phyloP scores from a whole-genome alignment of 1,140 invertebrate genomes.

The Drosophila takahashii region DNA sequence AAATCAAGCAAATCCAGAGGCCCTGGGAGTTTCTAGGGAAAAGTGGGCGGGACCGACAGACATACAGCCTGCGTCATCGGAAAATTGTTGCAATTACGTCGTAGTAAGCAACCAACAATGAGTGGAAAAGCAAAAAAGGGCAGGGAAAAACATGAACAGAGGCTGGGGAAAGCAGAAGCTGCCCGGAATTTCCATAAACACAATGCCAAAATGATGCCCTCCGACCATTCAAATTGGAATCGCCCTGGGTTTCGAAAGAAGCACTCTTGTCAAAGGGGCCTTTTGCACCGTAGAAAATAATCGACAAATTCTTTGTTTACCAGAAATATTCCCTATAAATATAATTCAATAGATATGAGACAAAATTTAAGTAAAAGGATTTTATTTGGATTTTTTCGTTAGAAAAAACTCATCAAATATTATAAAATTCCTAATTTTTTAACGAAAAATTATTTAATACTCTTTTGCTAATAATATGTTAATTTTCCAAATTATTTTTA shows the following conservation, averaged over 20 bases:
- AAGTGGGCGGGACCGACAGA: conserved; percentile 5
- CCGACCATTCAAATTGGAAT: conserved; percentile 41
- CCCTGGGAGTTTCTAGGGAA: background rate
- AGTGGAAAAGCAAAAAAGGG: conserved; percentile 3
- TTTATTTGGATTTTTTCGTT: too few species aligned
- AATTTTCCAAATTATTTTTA: too few species aligned
- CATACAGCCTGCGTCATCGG: conserved; percentile 44
- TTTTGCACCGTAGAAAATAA: background rate
- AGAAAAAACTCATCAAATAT: too few species aligned
- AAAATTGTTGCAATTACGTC: conserved; percentile 76
- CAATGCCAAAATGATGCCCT: conserved; percentile 68
- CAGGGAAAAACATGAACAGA: background rate
- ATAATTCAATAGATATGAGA: too few species aligned
- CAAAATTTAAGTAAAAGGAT: too few species aligned
- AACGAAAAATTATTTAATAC: too few species aligned
- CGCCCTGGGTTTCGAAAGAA: conserved; percentile 4
- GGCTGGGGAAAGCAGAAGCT: conserved; percentile 7
- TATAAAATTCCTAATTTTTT: too few species aligned
- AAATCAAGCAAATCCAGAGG: conserved; percentile 52
- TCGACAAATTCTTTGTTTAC: background rate
- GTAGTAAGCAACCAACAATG: conserved; percentile 60
- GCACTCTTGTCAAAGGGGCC: conserved; percentile 4
- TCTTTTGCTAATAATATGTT: too few species aligned
- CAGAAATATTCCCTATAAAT: too few species aligned
- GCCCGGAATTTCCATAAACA: conserved; percentile 75